Conservation (phyloP, 2,797 vertebrate species). For the Enteromius fasciolatus region DNA sequence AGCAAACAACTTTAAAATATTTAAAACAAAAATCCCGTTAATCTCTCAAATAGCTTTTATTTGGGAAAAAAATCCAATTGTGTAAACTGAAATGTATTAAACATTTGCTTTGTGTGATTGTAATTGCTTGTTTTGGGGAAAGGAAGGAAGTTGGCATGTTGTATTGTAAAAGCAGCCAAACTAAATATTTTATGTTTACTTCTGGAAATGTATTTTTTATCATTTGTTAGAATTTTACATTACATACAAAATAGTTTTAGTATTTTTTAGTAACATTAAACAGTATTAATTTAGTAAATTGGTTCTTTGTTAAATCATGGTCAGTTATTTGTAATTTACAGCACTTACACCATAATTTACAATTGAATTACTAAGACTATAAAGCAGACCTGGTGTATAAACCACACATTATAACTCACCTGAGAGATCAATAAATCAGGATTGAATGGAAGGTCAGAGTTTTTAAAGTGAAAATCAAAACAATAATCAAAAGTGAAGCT, state of each 20-base stretch:
- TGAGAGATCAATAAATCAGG: constrained; percentile 16
- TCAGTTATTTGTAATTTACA: constrained; percentile 12
- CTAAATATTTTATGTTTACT: background rate
- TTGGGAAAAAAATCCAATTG: background rate
- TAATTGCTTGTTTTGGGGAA: background rate
- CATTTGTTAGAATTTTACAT: background rate
- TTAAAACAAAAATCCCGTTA: background rate
- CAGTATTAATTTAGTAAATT: background rate
- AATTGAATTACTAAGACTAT: constrained; percentile 32
- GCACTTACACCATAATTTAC: constrained; percentile 13
- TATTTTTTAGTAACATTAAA: background rate
- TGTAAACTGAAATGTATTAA: background rate
- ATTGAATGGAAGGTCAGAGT: background rate
- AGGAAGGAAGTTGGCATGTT: background rate
- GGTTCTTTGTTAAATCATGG: background rate
- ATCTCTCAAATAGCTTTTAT: background rate
- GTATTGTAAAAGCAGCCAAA: background rate
- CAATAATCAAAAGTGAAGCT: background rate
- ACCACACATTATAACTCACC: constrained; percentile 17
- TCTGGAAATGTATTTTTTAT: background rate
- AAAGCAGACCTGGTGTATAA: constrained; percentile 32
- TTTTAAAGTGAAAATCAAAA: constrained; percentile 29
- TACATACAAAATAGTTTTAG: background rate
- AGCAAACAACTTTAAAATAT: background rate
- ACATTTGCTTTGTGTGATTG: background rate